Percentiles rank a stretch among this genome's conserved stretches.
Evolutionary conservation across 2,888 invertebrate genomes (phyloP).

Genomic region (Teleiodes luculella): DNA sequence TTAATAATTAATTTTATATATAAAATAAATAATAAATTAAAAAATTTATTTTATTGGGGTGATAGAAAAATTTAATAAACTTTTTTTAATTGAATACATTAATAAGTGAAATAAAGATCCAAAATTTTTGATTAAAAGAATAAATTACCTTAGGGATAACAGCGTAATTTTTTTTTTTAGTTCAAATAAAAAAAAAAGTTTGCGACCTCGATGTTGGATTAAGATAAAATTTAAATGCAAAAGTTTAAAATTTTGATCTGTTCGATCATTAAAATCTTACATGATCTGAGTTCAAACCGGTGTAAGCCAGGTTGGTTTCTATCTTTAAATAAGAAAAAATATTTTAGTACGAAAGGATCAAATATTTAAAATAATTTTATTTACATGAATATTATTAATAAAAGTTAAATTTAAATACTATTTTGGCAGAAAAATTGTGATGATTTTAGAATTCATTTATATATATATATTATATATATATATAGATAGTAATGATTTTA

Average conservation of each 20-base stretch:
- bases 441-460: slow-evolving; percentile 84
- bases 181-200: slow-evolving; percentile 85
- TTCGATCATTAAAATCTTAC: slow-evolving; percentile 91
- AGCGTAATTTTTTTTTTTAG: slow-evolving; percentile 88
- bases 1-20: slow-evolving; percentile 55
- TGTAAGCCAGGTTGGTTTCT: slow-evolving; percentile 92
- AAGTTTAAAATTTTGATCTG: slow-evolving; percentile 84
- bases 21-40: slow-evolving; percentile 43
- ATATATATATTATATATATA: slow-evolving; percentile 68
- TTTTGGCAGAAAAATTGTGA: slow-evolving; percentile 83
- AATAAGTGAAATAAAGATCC: slow-evolving; percentile 75
- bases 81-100: slow-evolving; percentile 62
- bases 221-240: slow-evolving; percentile 83
- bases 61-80: slow-evolving; percentile 79
- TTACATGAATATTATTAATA: slow-evolving; percentile 50
- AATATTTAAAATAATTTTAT: slow-evolving; percentile 76
- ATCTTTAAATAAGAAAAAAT: slow-evolving; percentile 80
- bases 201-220: slow-evolving; percentile 95
- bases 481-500: slow-evolving; percentile 77
- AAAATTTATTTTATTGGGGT: slow-evolving; percentile 81
- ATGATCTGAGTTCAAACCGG: slow-evolving; percentile 94
- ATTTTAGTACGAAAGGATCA: slow-evolving; percentile 90
- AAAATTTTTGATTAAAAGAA: slow-evolving; percentile 80
- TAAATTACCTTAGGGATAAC: slow-evolving; percentile 92
- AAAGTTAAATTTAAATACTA: slow-evolving; percentile 41